A percentile compares a stretch with the other conserved stretches of the same genome.
Conservation (phyloP, 2,888 invertebrate species). For the Drosophila greeni region DNA sequence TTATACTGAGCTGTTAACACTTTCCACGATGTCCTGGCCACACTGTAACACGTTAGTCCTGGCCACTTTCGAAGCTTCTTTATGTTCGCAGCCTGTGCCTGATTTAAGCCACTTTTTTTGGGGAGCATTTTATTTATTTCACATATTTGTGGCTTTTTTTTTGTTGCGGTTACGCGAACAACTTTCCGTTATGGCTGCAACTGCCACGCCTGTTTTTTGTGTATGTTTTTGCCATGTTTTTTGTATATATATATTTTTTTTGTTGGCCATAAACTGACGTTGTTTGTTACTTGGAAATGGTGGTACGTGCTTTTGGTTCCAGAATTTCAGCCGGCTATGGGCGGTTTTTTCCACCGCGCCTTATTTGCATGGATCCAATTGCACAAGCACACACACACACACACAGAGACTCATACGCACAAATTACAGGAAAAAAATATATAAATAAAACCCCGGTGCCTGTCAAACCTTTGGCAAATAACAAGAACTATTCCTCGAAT, state of each 20-base stretch:
- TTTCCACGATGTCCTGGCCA: constrained; percentile 6
- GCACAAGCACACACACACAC: constrained; percentile 14
- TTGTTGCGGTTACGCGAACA: constrained; percentile 39
- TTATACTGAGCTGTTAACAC: constrained; percentile 4
- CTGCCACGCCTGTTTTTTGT: constrained; percentile 38
- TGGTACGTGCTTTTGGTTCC: constrained; percentile 31
- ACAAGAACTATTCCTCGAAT: constrained; percentile 3
- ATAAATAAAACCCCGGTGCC: constrained; percentile 13
- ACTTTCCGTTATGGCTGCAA: constrained; percentile 41
- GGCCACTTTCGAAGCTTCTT: constrained; percentile 5
- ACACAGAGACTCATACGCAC: background rate
- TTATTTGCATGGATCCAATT: constrained; percentile 24
- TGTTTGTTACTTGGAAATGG: constrained; percentile 15
- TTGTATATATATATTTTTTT: background rate
- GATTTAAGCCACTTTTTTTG: constrained; percentile 10
- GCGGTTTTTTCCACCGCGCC: constrained; percentile 32
- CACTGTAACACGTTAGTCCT: constrained; percentile 1
- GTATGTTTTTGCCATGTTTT: constrained; percentile 13
- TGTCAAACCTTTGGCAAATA: constrained; percentile 37
- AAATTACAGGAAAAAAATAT: constrained; percentile 4
- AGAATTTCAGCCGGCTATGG: constrained; percentile 31
- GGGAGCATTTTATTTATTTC: constrained; percentile 29
- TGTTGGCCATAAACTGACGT: constrained; percentile 31
- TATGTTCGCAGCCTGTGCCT: constrained; percentile 2
- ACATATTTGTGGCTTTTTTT: constrained; percentile 33